Conservation (phyloP, 2,113 vertebrate species). For the Tachysurus fulvidraco region DNA sequence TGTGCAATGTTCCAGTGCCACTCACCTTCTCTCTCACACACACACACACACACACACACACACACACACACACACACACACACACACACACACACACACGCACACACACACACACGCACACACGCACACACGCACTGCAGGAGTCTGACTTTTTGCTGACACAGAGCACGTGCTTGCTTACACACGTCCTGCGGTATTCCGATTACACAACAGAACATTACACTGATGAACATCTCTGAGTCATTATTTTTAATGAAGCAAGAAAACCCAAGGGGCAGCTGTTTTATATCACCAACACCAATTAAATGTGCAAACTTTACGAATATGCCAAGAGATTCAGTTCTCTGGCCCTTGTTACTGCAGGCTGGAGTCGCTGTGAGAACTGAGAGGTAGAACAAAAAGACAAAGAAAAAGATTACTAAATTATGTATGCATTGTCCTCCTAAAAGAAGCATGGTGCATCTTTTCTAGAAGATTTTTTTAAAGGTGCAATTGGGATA, state of each 20-base stretch:
- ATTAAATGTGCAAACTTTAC: constrained; percentile 50
- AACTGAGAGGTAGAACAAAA: neutral
- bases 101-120: neutral
- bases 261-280: constrained; percentile 16
- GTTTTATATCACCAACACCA: constrained; percentile 37
- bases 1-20: neutral
- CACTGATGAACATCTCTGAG: constrained; percentile 37
- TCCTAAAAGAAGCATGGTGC: neutral
- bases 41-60: neutral
- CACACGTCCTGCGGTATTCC: neutral
- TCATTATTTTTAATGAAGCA: constrained; percentile 55
- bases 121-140: neutral
- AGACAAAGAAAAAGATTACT: neutral
- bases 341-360: constrained; percentile 19
- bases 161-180: constrained; percentile 19
- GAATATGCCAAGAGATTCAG: constrained; percentile 37
- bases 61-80: neutral
- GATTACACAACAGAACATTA: constrained; percentile 28
- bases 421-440: neutral
- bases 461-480: neutral
- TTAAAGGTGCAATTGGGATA: neutral
- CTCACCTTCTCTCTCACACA: neutral
- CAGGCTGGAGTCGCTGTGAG: constrained; percentile 14
- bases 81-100: neutral
- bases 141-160: constrained; percentile 19